Percentiles rank a stretch among this genome's conserved stretches.
These are phyloP conservation scores for Amphibalanus amphitrite DNA, from an alignment of 1,140 invertebrate genomes.

Conservation along the genomic window DNA sequence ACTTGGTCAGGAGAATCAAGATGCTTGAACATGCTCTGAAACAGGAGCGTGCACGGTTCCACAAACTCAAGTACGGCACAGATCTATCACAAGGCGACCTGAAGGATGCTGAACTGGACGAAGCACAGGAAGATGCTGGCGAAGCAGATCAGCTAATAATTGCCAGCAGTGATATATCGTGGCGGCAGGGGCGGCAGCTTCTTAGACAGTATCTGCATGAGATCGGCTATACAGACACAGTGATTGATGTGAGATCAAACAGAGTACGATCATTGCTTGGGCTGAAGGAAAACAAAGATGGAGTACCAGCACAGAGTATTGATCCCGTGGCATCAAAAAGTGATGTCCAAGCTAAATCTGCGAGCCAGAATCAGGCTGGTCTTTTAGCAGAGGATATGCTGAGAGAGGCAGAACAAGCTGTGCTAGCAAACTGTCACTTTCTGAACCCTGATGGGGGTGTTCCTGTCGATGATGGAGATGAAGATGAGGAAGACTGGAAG, in stretches of 20 bases:
- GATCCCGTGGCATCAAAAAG: not conserved
- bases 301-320: not conserved
- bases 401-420: conserved; percentile 74
- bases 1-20: conserved; percentile 94
- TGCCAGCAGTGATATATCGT: conserved; percentile 51
- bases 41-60: conserved; percentile 88
- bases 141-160: conserved; percentile 27
- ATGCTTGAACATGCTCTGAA: conserved; percentile 98
- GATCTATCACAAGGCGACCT: conserved; percentile 73
- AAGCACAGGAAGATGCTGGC: conserved; percentile 38
- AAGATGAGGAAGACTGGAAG: conserved; percentile 33
- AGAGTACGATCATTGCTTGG: conserved; percentile 81
- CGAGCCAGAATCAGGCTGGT: not conserved
- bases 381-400: conserved; percentile 56
- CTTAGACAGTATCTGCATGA: conserved; percentile 88
- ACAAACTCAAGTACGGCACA: conserved; percentile 89
- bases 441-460: conserved; percentile 52
- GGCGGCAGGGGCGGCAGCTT: conserved; percentile 85
- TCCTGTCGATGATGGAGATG: conserved; percentile 73
- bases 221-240: conserved; percentile 98
- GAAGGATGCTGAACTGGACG: conserved; percentile 38
- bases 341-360: not conserved
- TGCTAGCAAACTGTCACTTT: conserved; percentile 93
- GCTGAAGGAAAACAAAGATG: conserved; percentile 40
- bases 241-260: conserved; percentile 94